Evolutionary conservation across 2,113 vertebrate genomes (phyloP).

Genomic region (Nycticorax nycticorax): DNA sequence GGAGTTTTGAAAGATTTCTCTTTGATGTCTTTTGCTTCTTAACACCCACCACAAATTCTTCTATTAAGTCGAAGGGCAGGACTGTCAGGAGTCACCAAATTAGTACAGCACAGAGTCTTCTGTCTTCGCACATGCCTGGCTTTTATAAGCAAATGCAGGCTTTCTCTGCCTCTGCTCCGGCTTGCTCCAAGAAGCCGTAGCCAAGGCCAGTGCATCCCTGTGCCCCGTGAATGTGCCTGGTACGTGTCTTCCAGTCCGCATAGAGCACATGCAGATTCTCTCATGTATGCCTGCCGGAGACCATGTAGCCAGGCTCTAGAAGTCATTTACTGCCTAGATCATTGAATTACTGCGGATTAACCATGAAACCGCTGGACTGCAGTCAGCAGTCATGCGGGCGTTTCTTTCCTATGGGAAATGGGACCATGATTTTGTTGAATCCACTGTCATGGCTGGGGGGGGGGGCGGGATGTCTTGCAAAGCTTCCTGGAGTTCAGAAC

Average conservation of each 20-base stretch:
- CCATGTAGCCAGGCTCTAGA: background rate
- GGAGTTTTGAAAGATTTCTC: background rate
- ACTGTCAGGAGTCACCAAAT: background rate
- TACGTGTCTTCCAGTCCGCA: background rate
- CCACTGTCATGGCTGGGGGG: background rate
- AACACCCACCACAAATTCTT: background rate
- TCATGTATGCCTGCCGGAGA: background rate
- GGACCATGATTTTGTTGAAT: background rate
- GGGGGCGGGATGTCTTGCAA: background rate
- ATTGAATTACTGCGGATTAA: background rate
- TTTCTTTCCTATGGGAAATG: background rate
- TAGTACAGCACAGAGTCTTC: background rate
- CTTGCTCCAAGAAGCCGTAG: background rate
- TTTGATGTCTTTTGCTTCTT: background rate
- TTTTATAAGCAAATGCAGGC: background rate
- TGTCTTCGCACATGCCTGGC: background rate
- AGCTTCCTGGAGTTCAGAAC: background rate
- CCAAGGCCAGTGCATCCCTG: background rate
- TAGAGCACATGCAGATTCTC: background rate
- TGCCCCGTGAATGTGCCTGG: rapidly evolving
- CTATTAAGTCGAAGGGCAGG: background rate
- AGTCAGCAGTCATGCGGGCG: background rate
- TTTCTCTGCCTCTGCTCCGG: background rate
- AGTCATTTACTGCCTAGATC: background rate
- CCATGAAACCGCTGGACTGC: background rate